These are phyloP conservation scores for Onychomys torridus DNA, from an alignment of 2,797 vertebrate species.

Conservation along the genomic window DNA sequence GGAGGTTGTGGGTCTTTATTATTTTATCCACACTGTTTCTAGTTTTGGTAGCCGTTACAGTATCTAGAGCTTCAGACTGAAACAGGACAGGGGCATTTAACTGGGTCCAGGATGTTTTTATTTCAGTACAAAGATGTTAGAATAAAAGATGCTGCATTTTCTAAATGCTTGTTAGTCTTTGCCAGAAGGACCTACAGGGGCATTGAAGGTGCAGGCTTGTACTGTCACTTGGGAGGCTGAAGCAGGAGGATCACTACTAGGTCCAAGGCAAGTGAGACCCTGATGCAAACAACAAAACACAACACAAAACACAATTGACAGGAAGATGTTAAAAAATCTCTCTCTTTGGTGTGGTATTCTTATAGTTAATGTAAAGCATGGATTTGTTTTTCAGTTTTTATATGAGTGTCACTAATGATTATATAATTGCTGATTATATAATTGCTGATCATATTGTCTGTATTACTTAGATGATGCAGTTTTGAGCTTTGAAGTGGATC, in stretches of 20 bases:
- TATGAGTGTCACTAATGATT: constrained; percentile 6
- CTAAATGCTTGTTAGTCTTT: constrained; percentile 10
- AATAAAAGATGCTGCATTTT: constrained; percentile 29
- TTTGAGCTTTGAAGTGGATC: constrained; percentile 26
- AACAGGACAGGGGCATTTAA: background rate
- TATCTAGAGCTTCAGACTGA: constrained; percentile 36
- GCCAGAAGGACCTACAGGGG: background rate
- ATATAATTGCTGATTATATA: background rate
- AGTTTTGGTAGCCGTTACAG: constrained; percentile 29
- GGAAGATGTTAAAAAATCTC: background rate
- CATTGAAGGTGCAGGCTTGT: background rate
- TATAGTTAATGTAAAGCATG: background rate
- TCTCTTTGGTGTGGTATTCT: background rate
- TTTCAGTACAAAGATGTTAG: constrained; percentile 32
- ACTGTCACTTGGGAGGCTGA: background rate
- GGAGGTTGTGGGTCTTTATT: background rate
- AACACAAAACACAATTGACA: background rate
- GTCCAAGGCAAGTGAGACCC: background rate
- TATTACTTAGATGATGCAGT: background rate
- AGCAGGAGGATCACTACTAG: background rate
- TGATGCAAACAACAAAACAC: background rate
- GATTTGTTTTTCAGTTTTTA: constrained; percentile 30
- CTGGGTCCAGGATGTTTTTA: constrained; percentile 51
- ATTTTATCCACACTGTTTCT: background rate
- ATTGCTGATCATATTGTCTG: constrained; percentile 18